These are phyloP conservation scores for Scolopax bukidnonensis DNA, from an alignment of 2,797 vertebrate species.

Conservation along the genomic window DNA sequence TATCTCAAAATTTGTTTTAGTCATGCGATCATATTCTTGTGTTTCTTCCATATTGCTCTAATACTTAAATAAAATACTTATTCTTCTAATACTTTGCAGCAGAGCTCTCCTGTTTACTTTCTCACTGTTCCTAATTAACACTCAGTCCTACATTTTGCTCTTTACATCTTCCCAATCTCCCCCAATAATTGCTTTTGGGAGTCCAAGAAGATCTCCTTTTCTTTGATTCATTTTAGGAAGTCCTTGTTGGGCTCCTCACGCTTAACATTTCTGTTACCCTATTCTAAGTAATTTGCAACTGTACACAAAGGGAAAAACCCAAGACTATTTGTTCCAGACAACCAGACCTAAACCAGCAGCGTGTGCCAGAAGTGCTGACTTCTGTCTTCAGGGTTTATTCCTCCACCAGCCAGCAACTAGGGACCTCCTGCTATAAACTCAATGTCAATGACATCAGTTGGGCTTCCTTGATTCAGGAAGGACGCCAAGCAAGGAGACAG, in stretches of 20 bases:
- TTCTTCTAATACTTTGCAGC: not conserved
- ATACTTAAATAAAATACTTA: not conserved
- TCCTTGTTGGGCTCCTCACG: not conserved
- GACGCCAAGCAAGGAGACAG: not conserved
- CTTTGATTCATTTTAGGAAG: not conserved
- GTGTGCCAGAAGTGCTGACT: not conserved
- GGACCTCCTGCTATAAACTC: not conserved
- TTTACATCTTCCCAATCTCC: not conserved
- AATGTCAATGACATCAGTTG: rapidly evolving
- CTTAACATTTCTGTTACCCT: not conserved
- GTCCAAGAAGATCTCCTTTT: not conserved
- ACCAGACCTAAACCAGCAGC: not conserved
- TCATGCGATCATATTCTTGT: not conserved
- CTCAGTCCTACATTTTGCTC: not conserved
- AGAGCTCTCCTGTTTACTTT: not conserved
- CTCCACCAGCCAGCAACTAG: not conserved
- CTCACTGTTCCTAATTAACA: not conserved
- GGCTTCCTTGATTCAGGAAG: not conserved
- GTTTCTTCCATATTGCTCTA: not conserved
- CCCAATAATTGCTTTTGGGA: not conserved
- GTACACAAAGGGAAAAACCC: not conserved
- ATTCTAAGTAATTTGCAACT: not conserved
- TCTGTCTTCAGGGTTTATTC: not conserved
- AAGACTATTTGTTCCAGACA: not conserved
- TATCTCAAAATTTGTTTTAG: not conserved